A percentile compares a stretch with the other conserved stretches of the same genome.
Evolutionary conservation across 2,888 invertebrate genomes (phyloP).

Genomic region (Latheticus oryzae): DNA sequence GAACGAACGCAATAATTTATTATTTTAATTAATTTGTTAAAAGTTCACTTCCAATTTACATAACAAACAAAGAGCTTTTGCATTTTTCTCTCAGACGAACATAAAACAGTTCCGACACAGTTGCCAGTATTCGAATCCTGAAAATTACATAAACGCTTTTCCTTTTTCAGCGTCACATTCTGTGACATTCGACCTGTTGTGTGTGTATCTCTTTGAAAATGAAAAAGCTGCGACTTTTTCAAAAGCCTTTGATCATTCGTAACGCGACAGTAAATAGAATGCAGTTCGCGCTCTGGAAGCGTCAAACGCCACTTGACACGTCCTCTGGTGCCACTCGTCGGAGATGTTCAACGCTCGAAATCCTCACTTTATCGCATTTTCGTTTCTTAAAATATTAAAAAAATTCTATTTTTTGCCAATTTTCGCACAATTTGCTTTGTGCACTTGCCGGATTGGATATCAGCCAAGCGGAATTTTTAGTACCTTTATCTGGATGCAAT

Average conservation of each 20-base stretch:
- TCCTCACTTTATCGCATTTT: background rate
- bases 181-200: conserved; percentile 7
- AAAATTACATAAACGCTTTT: background rate
- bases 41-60: no score
- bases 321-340: no score
- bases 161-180: conserved; percentile 25
- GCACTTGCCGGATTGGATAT: conserved; percentile 28
- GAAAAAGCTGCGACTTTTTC: conserved; percentile 37
- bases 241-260: conserved; percentile 47
- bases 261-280: conserved; percentile 47
- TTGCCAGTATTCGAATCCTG: background rate
- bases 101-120: conserved; percentile 23
- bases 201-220: conserved; percentile 22
- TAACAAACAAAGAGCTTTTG: no score
- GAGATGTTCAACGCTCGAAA: no score
- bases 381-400: no score
- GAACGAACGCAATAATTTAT: no score
- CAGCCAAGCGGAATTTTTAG: conserved; percentile 42
- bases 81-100: conserved; percentile 6
- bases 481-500: conserved; percentile 24
- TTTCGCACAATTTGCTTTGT: background rate
- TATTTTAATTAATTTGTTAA: no score
- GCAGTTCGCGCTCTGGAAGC: conserved; percentile 45
- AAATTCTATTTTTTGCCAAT: no score
- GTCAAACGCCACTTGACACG: conserved; percentile 46